Conservation (phyloP, 2,888 invertebrate genomes). For the Caenorhabditis macrosperma region DNA sequence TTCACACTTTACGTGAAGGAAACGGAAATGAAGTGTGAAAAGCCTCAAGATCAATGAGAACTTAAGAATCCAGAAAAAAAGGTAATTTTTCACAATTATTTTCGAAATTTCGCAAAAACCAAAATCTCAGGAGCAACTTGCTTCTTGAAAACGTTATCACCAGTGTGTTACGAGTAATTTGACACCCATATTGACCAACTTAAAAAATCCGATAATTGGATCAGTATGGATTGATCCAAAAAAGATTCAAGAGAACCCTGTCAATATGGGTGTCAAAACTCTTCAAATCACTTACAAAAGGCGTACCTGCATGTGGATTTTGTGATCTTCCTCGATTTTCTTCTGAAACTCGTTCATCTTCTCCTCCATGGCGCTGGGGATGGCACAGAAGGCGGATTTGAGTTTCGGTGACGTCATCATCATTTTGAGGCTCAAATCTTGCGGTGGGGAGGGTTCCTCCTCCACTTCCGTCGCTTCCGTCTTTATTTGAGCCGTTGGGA, state of each 20-base stretch:
- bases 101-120: too few species aligned
- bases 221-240: too few species aligned
- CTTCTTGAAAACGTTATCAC: too few species aligned
- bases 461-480: constrained; percentile 59
- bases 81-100: too few species aligned
- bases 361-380: neutral
- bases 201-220: too few species aligned
- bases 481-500: constrained; percentile 33
- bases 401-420: constrained; percentile 16
- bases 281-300: neutral
- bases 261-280: neutral
- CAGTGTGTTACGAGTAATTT: too few species aligned
- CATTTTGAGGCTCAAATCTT: constrained; percentile 51
- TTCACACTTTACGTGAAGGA: too few species aligned
- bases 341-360: constrained; percentile 33
- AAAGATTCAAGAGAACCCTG: neutral
- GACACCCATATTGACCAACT: too few species aligned
- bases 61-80: too few species aligned
- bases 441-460: constrained; percentile 49
- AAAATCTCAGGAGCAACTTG: too few species aligned
- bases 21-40: too few species aligned
- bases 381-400: constrained; percentile 31
- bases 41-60: too few species aligned
- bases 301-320: constrained; percentile 62
- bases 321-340: constrained; percentile 53